These are phyloP conservation scores for Sinhomidia bicolor DNA, from an alignment of 2,888 invertebrate genomes.

Conservation along the genomic window DNA sequence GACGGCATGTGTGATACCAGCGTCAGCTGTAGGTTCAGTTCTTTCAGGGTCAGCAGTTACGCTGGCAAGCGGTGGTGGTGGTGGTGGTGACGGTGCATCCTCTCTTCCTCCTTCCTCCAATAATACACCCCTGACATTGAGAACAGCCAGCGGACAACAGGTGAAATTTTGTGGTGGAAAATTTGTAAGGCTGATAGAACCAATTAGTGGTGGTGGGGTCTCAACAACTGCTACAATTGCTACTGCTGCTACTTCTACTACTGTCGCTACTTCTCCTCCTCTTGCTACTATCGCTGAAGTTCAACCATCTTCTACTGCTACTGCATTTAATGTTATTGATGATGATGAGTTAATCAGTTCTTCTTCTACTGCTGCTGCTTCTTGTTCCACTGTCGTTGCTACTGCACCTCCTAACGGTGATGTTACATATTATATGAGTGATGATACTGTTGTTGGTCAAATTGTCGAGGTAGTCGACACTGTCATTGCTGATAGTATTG, in stretches of 20 bases:
- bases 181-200: constrained; percentile 67
- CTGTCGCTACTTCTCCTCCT: constrained; percentile 47
- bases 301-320: constrained; percentile 44
- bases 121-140: constrained; percentile 38
- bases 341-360: constrained; percentile 55
- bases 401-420: constrained; percentile 69
- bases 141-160: constrained; percentile 63
- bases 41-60: constrained; percentile 52
- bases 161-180: constrained; percentile 72
- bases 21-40: constrained; percentile 52
- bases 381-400: constrained; percentile 61
- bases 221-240: constrained; percentile 45
- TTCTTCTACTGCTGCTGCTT: constrained; percentile 50
- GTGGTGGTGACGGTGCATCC: constrained; percentile 33
- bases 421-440: constrained; percentile 56
- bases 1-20: constrained; percentile 63
- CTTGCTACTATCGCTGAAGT: constrained; percentile 43
- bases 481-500: constrained; percentile 50
- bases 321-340: constrained; percentile 62
- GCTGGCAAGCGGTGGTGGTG: constrained; percentile 65
- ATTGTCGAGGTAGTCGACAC: constrained; percentile 65
- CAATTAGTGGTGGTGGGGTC: constrained; percentile 49
- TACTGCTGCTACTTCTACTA: constrained; percentile 51
- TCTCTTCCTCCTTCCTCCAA: constrained; percentile 37
- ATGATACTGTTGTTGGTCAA: constrained; percentile 38